phyloP scores from a whole-genome alignment of 1,140 invertebrate species.

The Laupala kohalensis region DNA sequence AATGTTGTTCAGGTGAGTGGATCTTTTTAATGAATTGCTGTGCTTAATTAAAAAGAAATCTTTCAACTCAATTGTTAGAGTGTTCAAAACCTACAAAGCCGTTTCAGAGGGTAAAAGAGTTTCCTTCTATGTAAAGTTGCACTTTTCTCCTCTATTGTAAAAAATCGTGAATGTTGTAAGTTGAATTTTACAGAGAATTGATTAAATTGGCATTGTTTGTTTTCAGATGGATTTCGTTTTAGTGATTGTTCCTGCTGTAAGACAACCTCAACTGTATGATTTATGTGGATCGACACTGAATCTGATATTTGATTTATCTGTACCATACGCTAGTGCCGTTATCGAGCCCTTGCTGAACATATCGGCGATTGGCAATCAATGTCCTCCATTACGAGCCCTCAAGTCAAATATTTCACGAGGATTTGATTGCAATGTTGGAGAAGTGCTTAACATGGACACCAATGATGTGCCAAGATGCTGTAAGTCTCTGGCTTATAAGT shows the following conservation, averaged over 20 bases:
- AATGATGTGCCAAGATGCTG: conserved; percentile 83
- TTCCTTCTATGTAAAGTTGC: no score
- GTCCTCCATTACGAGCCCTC: conserved; percentile 74
- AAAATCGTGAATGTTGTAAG: no score
- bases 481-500: no score
- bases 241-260: conserved; percentile 72
- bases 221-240: conserved; percentile 67
- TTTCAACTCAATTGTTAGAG: not conserved
- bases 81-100: not conserved
- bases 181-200: no score
- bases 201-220: not conserved
- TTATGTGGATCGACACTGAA: conserved; percentile 86
- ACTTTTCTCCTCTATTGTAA: no score
- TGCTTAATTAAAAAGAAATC: not conserved
- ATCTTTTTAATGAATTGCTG: not conserved
- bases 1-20: conserved; percentile 56
- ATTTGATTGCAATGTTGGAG: conserved; percentile 84
- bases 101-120: no score
- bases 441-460: conserved; percentile 84
- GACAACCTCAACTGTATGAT: conserved; percentile 82
- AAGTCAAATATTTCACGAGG: conserved; percentile 74
- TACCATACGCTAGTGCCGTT: conserved; percentile 80
- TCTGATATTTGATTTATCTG: conserved; percentile 85
- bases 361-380: conserved; percentile 76
- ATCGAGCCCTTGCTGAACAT: conserved; percentile 83